A percentile compares a stretch with the other conserved stretches of the same genome.
Evolutionary conservation across 2,113 vertebrate species (phyloP).

Genomic region (Sinocyclocheilus grahami): DNA sequence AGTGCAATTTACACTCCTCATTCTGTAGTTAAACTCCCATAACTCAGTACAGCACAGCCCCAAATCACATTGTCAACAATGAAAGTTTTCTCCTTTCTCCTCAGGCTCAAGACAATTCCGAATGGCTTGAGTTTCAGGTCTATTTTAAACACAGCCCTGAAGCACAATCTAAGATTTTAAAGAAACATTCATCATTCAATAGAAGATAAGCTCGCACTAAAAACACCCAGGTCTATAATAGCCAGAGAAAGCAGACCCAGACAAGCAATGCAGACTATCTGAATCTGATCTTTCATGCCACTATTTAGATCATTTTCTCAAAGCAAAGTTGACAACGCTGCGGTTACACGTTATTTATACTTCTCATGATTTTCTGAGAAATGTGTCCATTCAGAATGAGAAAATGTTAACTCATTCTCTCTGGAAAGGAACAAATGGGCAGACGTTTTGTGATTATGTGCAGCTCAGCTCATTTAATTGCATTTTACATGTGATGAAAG

Average conservation of each 20-base stretch:
- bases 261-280: neutral
- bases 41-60: constrained; percentile 27
- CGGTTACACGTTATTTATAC: neutral
- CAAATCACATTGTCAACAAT: constrained; percentile 30
- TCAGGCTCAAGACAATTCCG: neutral
- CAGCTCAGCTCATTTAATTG: neutral
- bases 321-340: neutral
- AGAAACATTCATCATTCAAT: neutral
- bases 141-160: neutral
- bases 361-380: neutral
- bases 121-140: neutral
- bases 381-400: neutral
- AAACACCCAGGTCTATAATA: neutral
- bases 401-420: neutral
- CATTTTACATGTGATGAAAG: too few species aligned
- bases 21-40: constrained; percentile 35
- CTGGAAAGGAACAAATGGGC: neutral
- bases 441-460: neutral
- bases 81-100: constrained; percentile 22
- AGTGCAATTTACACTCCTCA: constrained; percentile 63
- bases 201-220: neutral
- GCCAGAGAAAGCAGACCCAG: neutral
- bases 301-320: neutral
- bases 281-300: neutral
- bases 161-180: neutral